Base-by-base conservation (phyloP, 2,888 invertebrate genomes). In the Cataglyphis albicans region DNA sequence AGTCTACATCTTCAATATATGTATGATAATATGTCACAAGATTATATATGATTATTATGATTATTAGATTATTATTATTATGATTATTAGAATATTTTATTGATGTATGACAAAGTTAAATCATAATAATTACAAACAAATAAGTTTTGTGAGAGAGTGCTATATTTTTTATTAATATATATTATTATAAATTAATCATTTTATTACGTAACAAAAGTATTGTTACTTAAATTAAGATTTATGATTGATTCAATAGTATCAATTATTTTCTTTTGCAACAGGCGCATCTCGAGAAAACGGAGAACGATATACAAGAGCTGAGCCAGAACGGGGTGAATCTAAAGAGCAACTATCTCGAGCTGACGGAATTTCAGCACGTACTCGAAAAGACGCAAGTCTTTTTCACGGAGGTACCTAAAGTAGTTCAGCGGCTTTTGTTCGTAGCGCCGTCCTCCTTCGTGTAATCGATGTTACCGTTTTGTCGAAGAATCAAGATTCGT, bases 241-340 rank as follows among this genome's bases (percentile, higher is more conserved):
- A 32, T 25, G 10, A 35, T 75, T 48, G 44, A n/a, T 57, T 25
- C 29, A 12, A 18, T 7, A 6, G 21, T 35, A 35, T 35, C 35
- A 48, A 65, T 74, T 57, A 44, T 52, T 84, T 7, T n/a, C 0
- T n/a, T 5, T 6, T 35, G 5, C 48, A 18, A 89, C 94, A 98
- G 96, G 98, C 98, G 0, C 98, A 98, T 90, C 96, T 99, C 94
- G 99, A 99, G 95, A 98, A 99, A 95, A 97, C 98, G 32, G 99
- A 99, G 95, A 98, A 98, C 90, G 99, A 99, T 95, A 97, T 99
- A 89, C 96, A 98, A 76, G 99, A 99, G 95, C 96, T 99, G 86
- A 98, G 98, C 84, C 97, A 98, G 92, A 99, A 99, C 94, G 98
- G 98, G 10, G 97, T 98, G 84, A 98, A 98, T 92, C 95, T 99